These are phyloP conservation scores for Terrapene triunguis DNA, from an alignment of 2,113 vertebrate species.

Conservation along the genomic window DNA sequence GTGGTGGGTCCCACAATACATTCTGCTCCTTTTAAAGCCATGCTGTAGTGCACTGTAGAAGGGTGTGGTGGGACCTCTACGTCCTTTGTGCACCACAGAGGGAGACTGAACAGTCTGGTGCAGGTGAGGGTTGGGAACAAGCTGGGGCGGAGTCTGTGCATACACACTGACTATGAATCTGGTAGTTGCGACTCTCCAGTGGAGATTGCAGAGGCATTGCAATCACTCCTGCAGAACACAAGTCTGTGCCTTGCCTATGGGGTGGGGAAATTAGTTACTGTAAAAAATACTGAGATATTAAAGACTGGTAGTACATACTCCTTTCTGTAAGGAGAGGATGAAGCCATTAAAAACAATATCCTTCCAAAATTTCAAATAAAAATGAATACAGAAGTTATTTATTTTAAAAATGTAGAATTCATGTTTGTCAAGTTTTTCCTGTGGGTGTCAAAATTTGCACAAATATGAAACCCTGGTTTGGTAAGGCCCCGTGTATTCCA, in stretches of 20 bases:
- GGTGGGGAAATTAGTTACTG: neutral
- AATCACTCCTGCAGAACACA: neutral
- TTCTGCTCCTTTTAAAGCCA: neutral
- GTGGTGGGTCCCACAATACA: neutral
- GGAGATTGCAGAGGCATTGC: neutral
- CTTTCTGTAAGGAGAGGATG: neutral
- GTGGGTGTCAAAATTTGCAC: neutral
- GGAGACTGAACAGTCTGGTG: neutral
- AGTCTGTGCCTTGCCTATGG: neutral
- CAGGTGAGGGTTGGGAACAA: neutral
- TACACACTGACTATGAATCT: neutral
- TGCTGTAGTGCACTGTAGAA: neutral
- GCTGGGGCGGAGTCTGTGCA: neutral
- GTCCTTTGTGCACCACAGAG: neutral
- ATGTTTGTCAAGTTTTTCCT: neutral
- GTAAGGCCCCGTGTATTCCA: rapidly evolving
- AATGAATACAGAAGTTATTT: neutral
- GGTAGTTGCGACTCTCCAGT: neutral
- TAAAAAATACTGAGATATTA: neutral
- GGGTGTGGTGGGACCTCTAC: neutral
- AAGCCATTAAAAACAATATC: neutral
- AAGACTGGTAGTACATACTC: neutral
- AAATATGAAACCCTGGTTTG: neutral
- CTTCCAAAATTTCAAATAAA: neutral
- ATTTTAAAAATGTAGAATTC: neutral